Percentiles rank a stretch among this genome's conserved stretches.
Conservation (phyloP, 2,113 vertebrate genomes). For the Myrmophylax atrothorax region DNA sequence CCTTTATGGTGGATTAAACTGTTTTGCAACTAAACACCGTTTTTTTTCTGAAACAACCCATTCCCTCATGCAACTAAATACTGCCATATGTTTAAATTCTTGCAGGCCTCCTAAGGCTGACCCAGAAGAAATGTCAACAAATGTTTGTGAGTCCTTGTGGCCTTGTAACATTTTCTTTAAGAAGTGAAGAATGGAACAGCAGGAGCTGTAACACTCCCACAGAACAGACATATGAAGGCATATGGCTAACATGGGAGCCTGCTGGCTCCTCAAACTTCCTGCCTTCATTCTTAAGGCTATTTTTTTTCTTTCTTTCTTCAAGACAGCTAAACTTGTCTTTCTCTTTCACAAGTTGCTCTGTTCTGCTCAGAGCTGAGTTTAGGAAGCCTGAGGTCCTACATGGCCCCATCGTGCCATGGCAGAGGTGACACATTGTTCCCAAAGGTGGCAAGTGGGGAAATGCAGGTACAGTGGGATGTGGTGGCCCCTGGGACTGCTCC, state of each 20-base stretch:
- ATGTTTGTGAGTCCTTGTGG: slow-evolving; percentile 64
- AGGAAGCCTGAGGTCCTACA: not conserved
- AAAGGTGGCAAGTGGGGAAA: too few relatives aligned
- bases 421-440: not conserved
- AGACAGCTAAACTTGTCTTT: not conserved
- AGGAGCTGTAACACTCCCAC: slow-evolving; percentile 63
- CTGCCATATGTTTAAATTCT: slow-evolving; percentile 65
- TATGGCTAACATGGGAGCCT: slow-evolving; percentile 64
- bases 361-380: not conserved
- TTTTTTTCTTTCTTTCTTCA: not conserved
- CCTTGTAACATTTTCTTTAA: slow-evolving; percentile 56
- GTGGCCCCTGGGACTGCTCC: not conserved
- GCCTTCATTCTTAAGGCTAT: slow-evolving; percentile 9
- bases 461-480: not conserved
- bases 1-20: slow-evolving; percentile 28
- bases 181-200: slow-evolving; percentile 47
- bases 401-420: fast-evolving
- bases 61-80: slow-evolving; percentile 49
- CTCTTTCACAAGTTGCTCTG: not conserved
- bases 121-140: slow-evolving; percentile 69
- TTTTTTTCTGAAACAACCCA: slow-evolving; percentile 1
- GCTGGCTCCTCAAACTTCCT: slow-evolving; percentile 52
- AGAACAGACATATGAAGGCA: slow-evolving; percentile 62
- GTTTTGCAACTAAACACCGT: slow-evolving; percentile 20
- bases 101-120: slow-evolving; percentile 60